Evolutionary conservation across 2,888 invertebrate genomes (phyloP).

Genomic region (Axea sp.): DNA sequence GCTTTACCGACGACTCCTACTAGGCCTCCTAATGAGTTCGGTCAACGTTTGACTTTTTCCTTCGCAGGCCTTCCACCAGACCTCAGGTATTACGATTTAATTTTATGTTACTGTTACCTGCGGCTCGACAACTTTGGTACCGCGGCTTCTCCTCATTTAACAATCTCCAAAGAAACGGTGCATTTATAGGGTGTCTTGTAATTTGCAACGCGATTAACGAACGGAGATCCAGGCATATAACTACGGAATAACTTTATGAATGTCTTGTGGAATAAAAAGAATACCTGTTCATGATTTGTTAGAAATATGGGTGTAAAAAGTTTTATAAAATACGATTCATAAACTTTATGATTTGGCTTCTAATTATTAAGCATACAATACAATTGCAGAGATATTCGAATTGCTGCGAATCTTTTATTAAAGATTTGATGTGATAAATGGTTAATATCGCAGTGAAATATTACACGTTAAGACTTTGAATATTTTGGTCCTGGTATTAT

Average conservation of each 20-base stretch:
- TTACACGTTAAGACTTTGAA: too few relatives aligned
- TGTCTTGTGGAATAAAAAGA: conserved; percentile 20
- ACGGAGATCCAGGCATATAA: conserved; percentile 42
- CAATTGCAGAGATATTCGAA: conserved; percentile 1
- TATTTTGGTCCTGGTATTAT: too few relatives aligned
- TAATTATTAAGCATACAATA: conserved; percentile 21
- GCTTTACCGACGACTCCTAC: conserved; percentile 63
- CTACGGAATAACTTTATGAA: conserved; percentile 29
- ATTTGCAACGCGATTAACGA: conserved; percentile 54
- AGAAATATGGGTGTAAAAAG: conserved; percentile 20
- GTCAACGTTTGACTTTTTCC: conserved; percentile 45
- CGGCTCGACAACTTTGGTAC: conserved; percentile 56
- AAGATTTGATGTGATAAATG: conserved; percentile 3
- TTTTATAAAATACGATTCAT: conserved; percentile 31
- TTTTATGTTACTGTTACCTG: conserved; percentile 65
- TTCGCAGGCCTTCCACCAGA: conserved; percentile 29
- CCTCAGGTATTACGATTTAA: conserved; percentile 61
- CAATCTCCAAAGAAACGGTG: conserved; percentile 58
- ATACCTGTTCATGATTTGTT: conserved; percentile 15
- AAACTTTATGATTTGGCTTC: conserved; percentile 23
- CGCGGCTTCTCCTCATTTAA: conserved; percentile 58
- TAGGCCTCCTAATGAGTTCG: conserved; percentile 62
- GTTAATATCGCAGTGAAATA: neutral
- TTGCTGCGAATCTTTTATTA: conserved; percentile 3
- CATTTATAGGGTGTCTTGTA: conserved; percentile 62